These are phyloP conservation scores for Ailurus styani DNA, from an alignment of 2,113 vertebrate species.

Conservation along the genomic window DNA sequence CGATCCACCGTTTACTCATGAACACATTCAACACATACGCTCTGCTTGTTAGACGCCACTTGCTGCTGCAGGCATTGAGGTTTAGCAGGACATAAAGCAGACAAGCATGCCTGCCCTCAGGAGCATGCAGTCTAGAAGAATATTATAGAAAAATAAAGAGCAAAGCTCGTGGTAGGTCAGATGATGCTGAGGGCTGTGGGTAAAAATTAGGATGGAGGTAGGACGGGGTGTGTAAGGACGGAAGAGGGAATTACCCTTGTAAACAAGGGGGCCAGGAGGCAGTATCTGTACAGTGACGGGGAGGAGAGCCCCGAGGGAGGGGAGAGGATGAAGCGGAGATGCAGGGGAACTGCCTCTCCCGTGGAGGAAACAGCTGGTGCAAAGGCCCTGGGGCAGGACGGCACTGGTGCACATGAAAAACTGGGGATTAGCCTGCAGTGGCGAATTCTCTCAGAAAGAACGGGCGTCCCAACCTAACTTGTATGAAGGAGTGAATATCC, in stretches of 20 bases:
- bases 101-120: neutral
- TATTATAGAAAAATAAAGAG: too few species aligned
- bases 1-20: fast-evolving
- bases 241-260: too few species aligned
- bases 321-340: neutral
- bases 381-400: neutral
- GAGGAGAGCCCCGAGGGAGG: neutral
- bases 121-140: fast-evolving
- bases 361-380: fast-evolving
- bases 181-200: neutral
- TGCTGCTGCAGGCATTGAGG: fast-evolving
- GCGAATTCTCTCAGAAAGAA: neutral
- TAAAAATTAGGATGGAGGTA: neutral
- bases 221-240: neutral
- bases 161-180: too few species aligned
- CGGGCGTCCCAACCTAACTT: neutral
- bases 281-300: fast-evolving
- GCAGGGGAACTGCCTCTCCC: neutral
- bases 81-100: fast-evolving
- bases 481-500: neutral
- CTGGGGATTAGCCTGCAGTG: neutral
- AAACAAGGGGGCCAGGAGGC: neutral
- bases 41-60: neutral
- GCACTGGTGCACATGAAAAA: too few species aligned
- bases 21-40: fast-evolving